phyloP scores from a whole-genome alignment of 2,797 vertebrate species.

The Mastacembelus armatus region DNA sequence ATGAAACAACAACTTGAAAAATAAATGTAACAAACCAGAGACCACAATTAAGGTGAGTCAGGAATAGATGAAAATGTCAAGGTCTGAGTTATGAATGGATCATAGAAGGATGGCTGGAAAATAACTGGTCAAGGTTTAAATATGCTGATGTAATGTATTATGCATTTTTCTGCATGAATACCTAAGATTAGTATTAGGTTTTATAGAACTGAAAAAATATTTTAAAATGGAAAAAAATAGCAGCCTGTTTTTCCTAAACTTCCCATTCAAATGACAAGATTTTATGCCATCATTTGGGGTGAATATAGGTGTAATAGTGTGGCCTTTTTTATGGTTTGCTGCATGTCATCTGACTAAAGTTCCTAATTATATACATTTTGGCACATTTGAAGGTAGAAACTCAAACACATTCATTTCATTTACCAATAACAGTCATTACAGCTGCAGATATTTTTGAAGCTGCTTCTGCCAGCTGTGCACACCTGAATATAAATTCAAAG shows the following conservation, averaged over 20 bases:
- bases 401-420: too few relatives aligned
- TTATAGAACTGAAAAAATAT: not conserved
- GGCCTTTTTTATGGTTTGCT: not conserved
- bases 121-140: too few relatives aligned
- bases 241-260: not conserved
- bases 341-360: not conserved
- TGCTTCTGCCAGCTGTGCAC: slow-evolving; percentile 6
- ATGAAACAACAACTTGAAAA: slow-evolving; percentile 45
- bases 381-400: too few relatives aligned
- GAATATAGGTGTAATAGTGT: too few relatives aligned
- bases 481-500: slow-evolving; percentile 4
- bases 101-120: not conserved
- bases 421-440: too few relatives aligned
- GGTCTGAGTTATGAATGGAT: slow-evolving; percentile 20
- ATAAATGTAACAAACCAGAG: slow-evolving; percentile 7
- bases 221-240: not conserved
- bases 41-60: slow-evolving; percentile 22
- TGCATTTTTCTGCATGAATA: too few relatives aligned
- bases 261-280: too few relatives aligned
- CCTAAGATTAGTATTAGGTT: too few relatives aligned
- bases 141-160: too few relatives aligned
- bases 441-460: too few relatives aligned
- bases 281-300: not conserved
- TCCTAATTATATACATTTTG: not conserved
- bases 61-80: slow-evolving; percentile 42